phyloP scores from a whole-genome alignment of 2,888 invertebrate genomes.

The Callimorpha dominula region DNA sequence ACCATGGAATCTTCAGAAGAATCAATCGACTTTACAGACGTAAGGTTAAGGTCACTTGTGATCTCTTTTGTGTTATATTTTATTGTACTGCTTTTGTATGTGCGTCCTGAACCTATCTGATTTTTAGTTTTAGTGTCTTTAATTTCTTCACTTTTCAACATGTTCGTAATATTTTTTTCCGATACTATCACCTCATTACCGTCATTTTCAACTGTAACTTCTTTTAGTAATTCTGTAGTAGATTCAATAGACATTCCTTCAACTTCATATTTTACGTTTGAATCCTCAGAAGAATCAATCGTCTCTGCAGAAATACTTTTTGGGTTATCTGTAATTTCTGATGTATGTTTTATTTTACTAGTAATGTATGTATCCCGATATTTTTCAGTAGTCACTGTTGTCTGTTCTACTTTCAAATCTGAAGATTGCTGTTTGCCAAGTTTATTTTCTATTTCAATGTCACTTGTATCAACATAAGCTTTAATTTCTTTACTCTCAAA shows the following conservation, averaged over 20 bases:
- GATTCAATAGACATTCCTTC: neutral
- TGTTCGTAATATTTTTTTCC: too few relatives aligned
- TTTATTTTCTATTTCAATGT: neutral
- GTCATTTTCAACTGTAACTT: too few relatives aligned
- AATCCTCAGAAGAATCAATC: neutral
- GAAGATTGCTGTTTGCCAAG: too few relatives aligned
- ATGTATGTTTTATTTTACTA: too few relatives aligned
- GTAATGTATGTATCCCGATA: neutral
- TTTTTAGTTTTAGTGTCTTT: too few relatives aligned
- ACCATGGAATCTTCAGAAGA: neutral
- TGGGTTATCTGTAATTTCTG: neutral
- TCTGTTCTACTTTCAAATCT: neutral
- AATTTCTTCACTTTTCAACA: too few relatives aligned
- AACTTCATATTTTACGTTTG: neutral
- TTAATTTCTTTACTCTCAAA: conserved; percentile 2
- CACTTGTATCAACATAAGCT: neutral
- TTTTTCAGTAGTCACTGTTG: neutral
- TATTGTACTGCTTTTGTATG: too few relatives aligned
- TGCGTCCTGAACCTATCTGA: too few relatives aligned
- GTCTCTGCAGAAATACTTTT: neutral
- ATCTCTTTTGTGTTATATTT: too few relatives aligned
- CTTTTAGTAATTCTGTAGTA: neutral
- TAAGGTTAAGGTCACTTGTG: neutral
- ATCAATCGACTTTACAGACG: neutral
- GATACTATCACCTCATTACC: too few relatives aligned